Evolutionary conservation across 2,113 vertebrate genomes (phyloP).

Genomic region (Montifringilla adamsi): DNA sequence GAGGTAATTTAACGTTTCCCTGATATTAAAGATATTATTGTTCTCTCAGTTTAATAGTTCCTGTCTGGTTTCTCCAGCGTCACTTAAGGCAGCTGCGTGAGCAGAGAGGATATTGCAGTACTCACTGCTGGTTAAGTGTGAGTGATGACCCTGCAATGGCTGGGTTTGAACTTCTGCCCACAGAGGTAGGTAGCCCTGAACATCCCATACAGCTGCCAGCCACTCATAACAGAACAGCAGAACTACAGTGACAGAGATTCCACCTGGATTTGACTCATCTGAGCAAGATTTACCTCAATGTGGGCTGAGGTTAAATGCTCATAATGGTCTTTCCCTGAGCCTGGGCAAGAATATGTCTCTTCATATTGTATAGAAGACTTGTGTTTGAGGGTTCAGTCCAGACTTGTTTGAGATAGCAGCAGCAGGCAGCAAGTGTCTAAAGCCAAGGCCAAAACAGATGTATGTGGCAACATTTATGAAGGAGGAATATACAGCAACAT

Average conservation of each 20-base stretch:
- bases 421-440: background rate
- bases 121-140: fast-evolving
- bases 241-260: background rate
- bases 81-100: background rate
- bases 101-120: background rate
- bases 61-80: background rate
- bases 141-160: background rate
- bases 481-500: background rate
- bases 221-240: fast-evolving
- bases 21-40: background rate
- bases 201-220: background rate
- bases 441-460: background rate
- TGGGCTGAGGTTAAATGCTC: background rate
- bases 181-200: background rate
- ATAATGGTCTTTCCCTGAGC: background rate
- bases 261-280: background rate
- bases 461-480: background rate
- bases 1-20: background rate
- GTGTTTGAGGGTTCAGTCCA: background rate
- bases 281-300: fast-evolving
- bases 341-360: background rate
- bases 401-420: background rate
- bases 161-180: background rate
- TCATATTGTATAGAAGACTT: background rate
- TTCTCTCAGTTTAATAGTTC: background rate